Base-by-base conservation (phyloP, 2,888 invertebrate genomes). In the Theodoxus fluviatilis region DNA sequence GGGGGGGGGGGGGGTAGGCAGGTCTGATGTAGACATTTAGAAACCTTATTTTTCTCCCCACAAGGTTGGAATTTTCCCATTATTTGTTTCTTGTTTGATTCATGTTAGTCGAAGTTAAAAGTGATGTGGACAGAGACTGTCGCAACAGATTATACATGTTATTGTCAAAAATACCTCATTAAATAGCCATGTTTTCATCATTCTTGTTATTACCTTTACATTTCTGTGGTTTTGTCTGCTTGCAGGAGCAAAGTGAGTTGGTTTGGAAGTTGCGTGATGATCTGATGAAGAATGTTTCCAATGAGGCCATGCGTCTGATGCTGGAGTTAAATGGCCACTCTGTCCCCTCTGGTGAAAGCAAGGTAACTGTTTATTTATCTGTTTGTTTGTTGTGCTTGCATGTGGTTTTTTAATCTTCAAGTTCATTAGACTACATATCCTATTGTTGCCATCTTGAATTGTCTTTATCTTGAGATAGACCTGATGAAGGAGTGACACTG, bases 311-410 rank as follows among this genome's bases (percentile, higher is more conserved):
- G 70, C 86, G 88, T 31, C 83, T 88, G 0, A 83, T 98, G 38
- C 88, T 98, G 28, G 90, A 91, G 75, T 82, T 86, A 18, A 98
- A 98, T 85, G 84, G 89, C 0, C 95, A 95, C 85, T 89, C 90
- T 52, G 84, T 93, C 68, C 91, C 93, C 0, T 69, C 84, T 69
- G 93, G 94, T 0, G 89, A 89, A 71, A 91, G 92, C 69, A 90
- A 90, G 83, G 94, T 94, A 88, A 85, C 86, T 7, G 18, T n/a
- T 38, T 6, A n/a, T 68, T 47, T 31, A n/a, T 35, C 18, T 12
- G 6, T 55, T 55, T 25, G 12, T 15, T 1, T 47, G 15, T 47
- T 47, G 2, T 40, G 40, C 12, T 1, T 66, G 28, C 37, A 15
- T 67, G 25, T 1, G 35, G 25, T n/a, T 35, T 7, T 33, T 37